Evolutionary conservation across 2,888 invertebrate species (phyloP).

Genomic region (Netelia virgata): DNA sequence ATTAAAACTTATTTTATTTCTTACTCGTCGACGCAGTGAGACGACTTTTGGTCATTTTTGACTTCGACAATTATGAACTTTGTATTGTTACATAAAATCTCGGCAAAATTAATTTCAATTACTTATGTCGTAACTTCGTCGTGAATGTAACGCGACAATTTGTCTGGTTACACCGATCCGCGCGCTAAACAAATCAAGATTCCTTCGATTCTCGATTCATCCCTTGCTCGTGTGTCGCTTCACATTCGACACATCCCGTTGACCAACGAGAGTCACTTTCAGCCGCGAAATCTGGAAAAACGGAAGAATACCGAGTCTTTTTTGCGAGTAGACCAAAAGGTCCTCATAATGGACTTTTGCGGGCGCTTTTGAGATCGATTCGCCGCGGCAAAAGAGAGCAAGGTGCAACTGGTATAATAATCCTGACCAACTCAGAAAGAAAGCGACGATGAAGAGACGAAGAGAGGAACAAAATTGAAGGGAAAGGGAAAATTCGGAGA

Average conservation of each 20-base stretch:
- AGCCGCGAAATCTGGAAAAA: background rate
- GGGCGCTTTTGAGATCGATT: constrained; percentile 57
- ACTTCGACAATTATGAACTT: too few relatives aligned
- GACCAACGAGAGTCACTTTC: constrained; percentile 29
- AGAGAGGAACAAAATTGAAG: constrained; percentile 13
- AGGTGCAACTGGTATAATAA: constrained; percentile 64
- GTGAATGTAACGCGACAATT: constrained; percentile 21
- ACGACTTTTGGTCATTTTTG: too few relatives aligned
- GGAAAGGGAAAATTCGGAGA: constrained; percentile 6
- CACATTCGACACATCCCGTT: constrained; percentile 2
- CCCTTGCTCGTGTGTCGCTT: background rate
- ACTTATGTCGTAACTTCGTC: background rate
- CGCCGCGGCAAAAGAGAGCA: constrained; percentile 56
- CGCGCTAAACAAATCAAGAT: constrained; percentile 39
- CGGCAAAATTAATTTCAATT: background rate
- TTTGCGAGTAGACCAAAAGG: constrained; percentile 15
- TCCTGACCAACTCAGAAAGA: constrained; percentile 16
- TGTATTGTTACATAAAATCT: too few relatives aligned
- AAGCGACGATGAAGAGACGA: constrained; percentile 18
- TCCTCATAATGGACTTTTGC: constrained; percentile 56
- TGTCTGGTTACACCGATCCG: constrained; percentile 18
- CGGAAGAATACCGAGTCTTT: constrained; percentile 14
- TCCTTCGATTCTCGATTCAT: constrained; percentile 24
- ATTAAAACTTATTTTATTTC: too few relatives aligned
- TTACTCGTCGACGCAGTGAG: too few relatives aligned